A percentile compares a stretch with the other conserved stretches of the same genome.
phyloP scores from a whole-genome alignment of 2,888 invertebrate species.

The Cephus sareptanus region DNA sequence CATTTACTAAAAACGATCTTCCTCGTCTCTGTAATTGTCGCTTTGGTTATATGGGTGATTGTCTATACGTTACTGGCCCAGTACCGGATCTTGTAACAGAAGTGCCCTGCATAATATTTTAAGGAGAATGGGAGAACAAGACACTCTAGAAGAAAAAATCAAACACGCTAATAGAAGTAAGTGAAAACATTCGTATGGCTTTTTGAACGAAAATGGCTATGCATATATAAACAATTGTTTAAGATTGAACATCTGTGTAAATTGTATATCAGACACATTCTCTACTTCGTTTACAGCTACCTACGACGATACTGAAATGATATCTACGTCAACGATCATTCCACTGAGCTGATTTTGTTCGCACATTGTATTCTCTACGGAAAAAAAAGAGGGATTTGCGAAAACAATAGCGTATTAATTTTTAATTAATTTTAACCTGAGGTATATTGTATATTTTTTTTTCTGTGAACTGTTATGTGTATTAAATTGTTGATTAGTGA shows the following conservation, averaged over 20 bases:
- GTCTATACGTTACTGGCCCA: conserved; percentile 60
- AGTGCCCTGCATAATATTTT: background rate
- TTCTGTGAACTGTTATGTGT: background rate
- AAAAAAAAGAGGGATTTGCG: background rate
- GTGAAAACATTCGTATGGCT: background rate
- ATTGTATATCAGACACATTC: too few species aligned
- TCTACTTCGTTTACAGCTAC: background rate
- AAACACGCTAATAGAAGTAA: background rate
- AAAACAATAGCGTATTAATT: background rate
- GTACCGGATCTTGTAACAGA: conserved; percentile 48
- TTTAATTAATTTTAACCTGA: background rate
- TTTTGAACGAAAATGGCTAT: background rate
- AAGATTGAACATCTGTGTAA: background rate
- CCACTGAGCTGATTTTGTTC: background rate
- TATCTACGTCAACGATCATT: background rate
- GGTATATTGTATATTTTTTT: background rate
- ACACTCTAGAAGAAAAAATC: background rate
- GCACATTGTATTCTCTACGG: too few species aligned
- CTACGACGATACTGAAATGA: background rate
- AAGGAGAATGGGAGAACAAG: background rate
- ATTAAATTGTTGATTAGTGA: background rate
- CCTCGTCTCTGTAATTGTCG: conserved; percentile 64
- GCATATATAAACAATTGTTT: background rate
- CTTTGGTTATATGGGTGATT: conserved; percentile 67
- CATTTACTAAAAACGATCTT: conserved; percentile 68